Percentiles rank a stretch among this genome's conserved stretches.
These are phyloP conservation scores for Mythimna pallens DNA, from an alignment of 2,888 invertebrate genomes.

Conservation along the genomic window DNA sequence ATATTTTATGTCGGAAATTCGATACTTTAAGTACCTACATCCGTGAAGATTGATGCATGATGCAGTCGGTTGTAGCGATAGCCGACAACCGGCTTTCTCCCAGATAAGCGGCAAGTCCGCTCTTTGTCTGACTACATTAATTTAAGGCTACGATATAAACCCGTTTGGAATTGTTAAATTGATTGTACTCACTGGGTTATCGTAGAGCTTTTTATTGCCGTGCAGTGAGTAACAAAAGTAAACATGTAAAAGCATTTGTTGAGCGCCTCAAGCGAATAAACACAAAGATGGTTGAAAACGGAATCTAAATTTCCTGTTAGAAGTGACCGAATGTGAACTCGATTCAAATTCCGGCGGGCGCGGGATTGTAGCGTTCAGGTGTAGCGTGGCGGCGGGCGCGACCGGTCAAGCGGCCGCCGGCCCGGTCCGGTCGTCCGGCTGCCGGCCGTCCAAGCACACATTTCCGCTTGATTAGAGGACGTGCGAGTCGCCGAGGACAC, in stretches of 20 bases:
- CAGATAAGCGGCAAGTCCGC: conserved; percentile 81
- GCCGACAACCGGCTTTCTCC: conserved; percentile 81
- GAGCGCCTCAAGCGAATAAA: conserved; percentile 71
- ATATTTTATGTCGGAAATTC: conserved; percentile 57
- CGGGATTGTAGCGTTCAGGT: conserved; percentile 73
- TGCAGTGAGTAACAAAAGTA: conserved; percentile 54
- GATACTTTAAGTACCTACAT: conserved; percentile 58
- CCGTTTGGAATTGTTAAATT: conserved; percentile 81
- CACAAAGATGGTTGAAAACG: conserved; percentile 72
- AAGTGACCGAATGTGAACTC: conserved; percentile 76
- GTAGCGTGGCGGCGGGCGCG: conserved; percentile 51
- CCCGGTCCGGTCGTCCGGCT: conserved; percentile 72
- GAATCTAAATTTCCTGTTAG: conserved; percentile 77
- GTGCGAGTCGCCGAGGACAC: conserved; percentile 82
- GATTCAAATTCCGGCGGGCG: conserved; percentile 75
- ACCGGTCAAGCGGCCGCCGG: conserved; percentile 57
- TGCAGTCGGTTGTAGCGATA: conserved; percentile 64
- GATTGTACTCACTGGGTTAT: conserved; percentile 81
- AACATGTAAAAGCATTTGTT: conserved; percentile 60
- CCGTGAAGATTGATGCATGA: conserved; percentile 68
- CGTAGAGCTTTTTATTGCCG: conserved; percentile 62
- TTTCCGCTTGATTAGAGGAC: conserved; percentile 89
- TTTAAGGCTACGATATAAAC: conserved; percentile 82
- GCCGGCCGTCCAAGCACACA: conserved; percentile 82
- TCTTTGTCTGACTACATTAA: conserved; percentile 87